These are phyloP conservation scores for Ptychadena robeensis DNA, from an alignment of 2,797 vertebrate species.

Conservation along the genomic window DNA sequence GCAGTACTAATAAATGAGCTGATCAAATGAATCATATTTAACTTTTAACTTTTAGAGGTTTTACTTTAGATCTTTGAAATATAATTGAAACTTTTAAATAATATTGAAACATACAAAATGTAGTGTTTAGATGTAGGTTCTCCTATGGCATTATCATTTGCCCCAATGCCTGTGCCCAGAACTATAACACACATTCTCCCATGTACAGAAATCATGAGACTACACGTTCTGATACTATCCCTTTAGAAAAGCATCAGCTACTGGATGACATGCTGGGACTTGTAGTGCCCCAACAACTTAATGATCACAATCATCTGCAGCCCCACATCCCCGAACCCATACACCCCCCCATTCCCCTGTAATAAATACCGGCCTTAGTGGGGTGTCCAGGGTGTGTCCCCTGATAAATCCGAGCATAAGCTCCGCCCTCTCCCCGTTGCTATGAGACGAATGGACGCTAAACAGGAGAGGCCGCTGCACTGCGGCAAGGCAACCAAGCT, in stretches of 20 bases:
- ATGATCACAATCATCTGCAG: no score
- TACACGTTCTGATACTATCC: background rate
- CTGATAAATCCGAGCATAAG: background rate
- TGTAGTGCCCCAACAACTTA: background rate
- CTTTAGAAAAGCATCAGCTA: background rate
- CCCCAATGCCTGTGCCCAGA: no score
- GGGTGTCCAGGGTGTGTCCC: background rate
- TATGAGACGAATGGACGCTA: constrained; percentile 77
- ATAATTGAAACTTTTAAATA: no score
- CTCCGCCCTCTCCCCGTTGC: constrained; percentile 68
- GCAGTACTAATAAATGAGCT: no score
- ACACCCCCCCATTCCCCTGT: background rate
- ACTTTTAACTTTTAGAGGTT: no score
- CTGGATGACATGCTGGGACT: background rate
- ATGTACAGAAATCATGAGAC: background rate
- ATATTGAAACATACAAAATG: no score
- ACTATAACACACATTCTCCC: no score
- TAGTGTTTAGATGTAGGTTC: no score
- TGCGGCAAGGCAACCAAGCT: constrained; percentile 77
- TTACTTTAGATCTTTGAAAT: no score
- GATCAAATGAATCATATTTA: no score
- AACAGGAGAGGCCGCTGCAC: constrained; percentile 76
- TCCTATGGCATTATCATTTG: no score
- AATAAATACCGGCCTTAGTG: background rate
- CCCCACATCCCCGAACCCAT: no score